These are phyloP conservation scores for Papilio demoleus DNA, from an alignment of 2,888 invertebrate genomes.

Conservation along the genomic window DNA sequence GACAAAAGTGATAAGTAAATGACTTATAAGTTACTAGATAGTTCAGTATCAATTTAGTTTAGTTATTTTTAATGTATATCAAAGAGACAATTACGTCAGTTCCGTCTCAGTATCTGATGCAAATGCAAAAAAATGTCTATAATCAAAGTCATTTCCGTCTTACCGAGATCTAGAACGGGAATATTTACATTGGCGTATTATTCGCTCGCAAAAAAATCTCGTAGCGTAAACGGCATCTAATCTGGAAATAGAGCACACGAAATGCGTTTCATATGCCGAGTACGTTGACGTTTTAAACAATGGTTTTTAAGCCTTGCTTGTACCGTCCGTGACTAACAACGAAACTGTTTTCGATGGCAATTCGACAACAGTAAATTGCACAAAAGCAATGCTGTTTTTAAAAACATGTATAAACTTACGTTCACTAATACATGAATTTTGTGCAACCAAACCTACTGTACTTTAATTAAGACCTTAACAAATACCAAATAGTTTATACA, in stretches of 20 bases:
- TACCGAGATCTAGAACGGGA: constrained; percentile 47
- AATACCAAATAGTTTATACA: no score
- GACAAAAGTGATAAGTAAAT: neutral
- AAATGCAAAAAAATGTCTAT: constrained; percentile 17
- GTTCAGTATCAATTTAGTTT: neutral
- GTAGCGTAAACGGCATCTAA: constrained; percentile 64
- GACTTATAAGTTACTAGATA: neutral
- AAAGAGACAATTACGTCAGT: neutral
- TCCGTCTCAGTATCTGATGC: neutral
- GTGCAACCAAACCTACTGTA: neutral
- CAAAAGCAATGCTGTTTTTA: constrained; percentile 26
- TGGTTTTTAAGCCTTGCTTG: constrained; percentile 59
- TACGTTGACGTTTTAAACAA: constrained; percentile 72
- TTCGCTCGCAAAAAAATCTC: constrained; percentile 65
- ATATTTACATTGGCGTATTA: constrained; percentile 59
- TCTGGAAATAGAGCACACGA: constrained; percentile 71
- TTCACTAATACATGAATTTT: neutral
- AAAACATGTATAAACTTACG: neutral
- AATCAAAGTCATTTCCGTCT: constrained; percentile 31
- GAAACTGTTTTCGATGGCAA: constrained; percentile 62
- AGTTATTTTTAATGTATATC: neutral
- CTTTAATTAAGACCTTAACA: no score
- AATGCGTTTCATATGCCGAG: constrained; percentile 70
- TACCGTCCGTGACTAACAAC: constrained; percentile 68
- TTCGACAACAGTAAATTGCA: constrained; percentile 49